A percentile compares a stretch with the other conserved stretches of the same genome.
These are phyloP conservation scores for Platycnemis pennipes DNA, from an alignment of 2,888 invertebrate genomes.

Conservation along the genomic window DNA sequence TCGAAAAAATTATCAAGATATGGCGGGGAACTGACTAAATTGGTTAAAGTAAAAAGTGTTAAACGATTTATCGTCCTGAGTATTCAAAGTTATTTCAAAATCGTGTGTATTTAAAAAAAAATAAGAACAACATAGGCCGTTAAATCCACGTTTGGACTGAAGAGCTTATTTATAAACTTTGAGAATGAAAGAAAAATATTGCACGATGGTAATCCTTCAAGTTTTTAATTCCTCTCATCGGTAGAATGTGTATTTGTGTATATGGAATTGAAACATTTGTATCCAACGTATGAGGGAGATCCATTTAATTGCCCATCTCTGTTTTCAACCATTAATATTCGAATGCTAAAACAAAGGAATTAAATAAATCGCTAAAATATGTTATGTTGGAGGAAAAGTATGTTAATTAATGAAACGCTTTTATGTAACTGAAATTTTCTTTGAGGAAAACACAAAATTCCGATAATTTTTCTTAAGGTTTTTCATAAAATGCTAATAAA, in stretches of 20 bases:
- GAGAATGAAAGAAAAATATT: neutral
- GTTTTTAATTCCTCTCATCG: neutral
- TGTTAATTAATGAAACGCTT: too few relatives aligned
- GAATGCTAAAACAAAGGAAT: too few relatives aligned
- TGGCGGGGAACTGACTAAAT: neutral
- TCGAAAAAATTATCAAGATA: neutral
- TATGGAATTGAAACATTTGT: neutral
- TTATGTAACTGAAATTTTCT: too few relatives aligned
- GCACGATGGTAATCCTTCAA: slow-evolving; percentile 3
- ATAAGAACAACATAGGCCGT: neutral
- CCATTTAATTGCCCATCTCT: too few relatives aligned
- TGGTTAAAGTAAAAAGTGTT: neutral
- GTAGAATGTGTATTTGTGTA: neutral
- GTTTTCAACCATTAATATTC: too few relatives aligned
- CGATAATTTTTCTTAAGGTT: too few relatives aligned
- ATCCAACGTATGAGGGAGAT: too few relatives aligned
- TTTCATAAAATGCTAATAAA: too few relatives aligned
- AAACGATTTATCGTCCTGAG: neutral
- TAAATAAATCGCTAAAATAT: too few relatives aligned
- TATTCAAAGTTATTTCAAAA: neutral
- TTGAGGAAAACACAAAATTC: too few relatives aligned
- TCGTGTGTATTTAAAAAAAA: neutral
- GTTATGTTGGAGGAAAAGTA: too few relatives aligned
- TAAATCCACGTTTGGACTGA: neutral
- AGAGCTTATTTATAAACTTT: neutral